Conservation (phyloP, 2,113 vertebrate species). For the Trochalopteron elliotii region DNA sequence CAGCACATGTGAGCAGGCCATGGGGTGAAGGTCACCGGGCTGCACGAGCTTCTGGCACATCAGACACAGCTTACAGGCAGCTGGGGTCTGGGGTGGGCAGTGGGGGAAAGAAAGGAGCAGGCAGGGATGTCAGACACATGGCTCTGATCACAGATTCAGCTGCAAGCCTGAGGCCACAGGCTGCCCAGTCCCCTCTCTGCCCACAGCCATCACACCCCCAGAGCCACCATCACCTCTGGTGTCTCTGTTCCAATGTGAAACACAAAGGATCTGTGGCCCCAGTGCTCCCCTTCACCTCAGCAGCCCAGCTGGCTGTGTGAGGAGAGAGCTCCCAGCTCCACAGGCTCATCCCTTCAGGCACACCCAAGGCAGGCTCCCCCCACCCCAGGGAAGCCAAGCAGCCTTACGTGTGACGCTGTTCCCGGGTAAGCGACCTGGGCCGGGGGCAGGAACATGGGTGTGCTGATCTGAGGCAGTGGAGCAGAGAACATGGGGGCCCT, state of each 20-base stretch:
- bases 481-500: conserved; percentile 71
- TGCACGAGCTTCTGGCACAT: conserved; percentile 91
- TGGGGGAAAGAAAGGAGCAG: neutral
- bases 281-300: neutral
- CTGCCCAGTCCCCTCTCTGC: neutral
- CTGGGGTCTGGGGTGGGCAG: neutral
- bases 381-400: neutral
- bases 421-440: conserved; percentile 73
- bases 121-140: neutral
- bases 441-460: conserved; percentile 75
- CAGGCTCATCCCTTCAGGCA: neutral
- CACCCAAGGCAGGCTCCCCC: neutral
- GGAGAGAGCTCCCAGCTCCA: neutral
- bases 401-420: conserved; percentile 73
- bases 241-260: rapidly evolving
- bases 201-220: rapidly evolving
- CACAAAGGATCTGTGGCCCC: neutral
- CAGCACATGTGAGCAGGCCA: conserved; percentile 84
- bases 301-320: neutral
- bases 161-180: neutral
- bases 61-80: conserved; percentile 83
- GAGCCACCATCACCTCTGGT: rapidly evolving
- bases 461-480: conserved; percentile 74
- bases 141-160: rapidly evolving
- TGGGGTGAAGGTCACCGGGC: conserved; percentile 80